These are phyloP conservation scores for Oikopleura dioica DNA, from an alignment of 23 tunicate genomes.

Conservation along the genomic window DNA sequence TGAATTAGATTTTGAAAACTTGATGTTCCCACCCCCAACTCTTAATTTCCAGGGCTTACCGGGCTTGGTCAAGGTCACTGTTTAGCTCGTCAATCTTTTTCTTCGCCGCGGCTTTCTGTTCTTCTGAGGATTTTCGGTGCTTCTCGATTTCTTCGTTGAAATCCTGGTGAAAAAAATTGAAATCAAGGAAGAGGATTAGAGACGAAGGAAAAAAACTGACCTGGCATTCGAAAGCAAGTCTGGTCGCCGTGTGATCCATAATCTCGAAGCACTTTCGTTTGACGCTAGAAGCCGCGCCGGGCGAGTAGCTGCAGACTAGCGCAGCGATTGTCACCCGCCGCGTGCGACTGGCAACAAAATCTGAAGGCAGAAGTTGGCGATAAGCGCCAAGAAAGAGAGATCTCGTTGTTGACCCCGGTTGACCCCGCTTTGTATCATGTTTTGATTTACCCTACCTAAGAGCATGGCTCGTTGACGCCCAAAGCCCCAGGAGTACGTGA, in stretches of 20 bases:
- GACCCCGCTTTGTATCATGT: too few relatives aligned
- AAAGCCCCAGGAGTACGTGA: slow-evolving; percentile 12
- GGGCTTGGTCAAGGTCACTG: not conserved
- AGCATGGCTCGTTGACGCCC: not conserved
- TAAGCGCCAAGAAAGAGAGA: too few relatives aligned
- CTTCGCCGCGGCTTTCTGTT: not conserved
- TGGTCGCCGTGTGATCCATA: not conserved
- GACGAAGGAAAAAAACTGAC: not conserved
- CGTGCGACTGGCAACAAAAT: not conserved
- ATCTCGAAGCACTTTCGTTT: not conserved
- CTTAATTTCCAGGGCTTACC: too few relatives aligned
- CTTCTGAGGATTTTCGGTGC: not conserved
- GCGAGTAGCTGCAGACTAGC: not conserved
- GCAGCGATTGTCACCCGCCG: not conserved
- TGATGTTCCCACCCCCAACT: too few relatives aligned
- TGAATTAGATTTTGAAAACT: too few relatives aligned
- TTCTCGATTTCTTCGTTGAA: not conserved
- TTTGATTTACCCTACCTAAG: too few relatives aligned
- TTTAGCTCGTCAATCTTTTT: not conserved
- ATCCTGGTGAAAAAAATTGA: not conserved
- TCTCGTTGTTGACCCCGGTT: too few relatives aligned
- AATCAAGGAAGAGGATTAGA: not conserved
- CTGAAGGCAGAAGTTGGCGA: too few relatives aligned
- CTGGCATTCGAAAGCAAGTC: not conserved
- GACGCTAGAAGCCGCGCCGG: not conserved